A percentile compares a stretch with the other conserved stretches of the same genome.
Conservation (phyloP, 2,888 invertebrate genomes). For the Ferdinandea cuprea region DNA sequence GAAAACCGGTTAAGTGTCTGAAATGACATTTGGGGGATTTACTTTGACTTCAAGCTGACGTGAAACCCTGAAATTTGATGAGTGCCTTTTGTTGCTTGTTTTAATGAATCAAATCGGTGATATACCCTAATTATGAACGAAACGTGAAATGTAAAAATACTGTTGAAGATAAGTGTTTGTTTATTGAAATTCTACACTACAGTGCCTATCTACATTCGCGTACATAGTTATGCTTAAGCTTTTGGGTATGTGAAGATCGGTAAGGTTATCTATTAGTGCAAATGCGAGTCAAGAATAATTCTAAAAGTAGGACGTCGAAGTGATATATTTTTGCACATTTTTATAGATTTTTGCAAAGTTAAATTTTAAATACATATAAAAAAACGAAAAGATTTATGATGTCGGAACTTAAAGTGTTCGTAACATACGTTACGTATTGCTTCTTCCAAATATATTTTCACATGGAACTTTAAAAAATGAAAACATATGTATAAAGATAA, state of each 20-base stretch:
- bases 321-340: neutral
- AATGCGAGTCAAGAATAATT: neutral
- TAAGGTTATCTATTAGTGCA: slow-evolving; percentile 38
- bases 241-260: neutral
- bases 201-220: neutral
- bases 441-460: too few relatives aligned
- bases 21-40: neutral
- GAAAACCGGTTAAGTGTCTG: slow-evolving; percentile 5
- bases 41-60: neutral
- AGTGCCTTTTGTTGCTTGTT: neutral
- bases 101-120: slow-evolving; percentile 2
- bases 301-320: neutral
- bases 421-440: too few relatives aligned
- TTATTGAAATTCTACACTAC: neutral
- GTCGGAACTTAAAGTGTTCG: too few relatives aligned
- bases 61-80: too few relatives aligned
- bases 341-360: neutral
- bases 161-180: neutral
- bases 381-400: too few relatives aligned
- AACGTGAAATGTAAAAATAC: too few relatives aligned
- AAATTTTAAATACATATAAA: neutral
- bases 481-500: too few relatives aligned
- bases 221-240: neutral
- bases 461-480: too few relatives aligned
- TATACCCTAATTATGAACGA: neutral